phyloP scores from a whole-genome alignment of 2,113 vertebrate genomes.

The Notothenia coriiceps region DNA sequence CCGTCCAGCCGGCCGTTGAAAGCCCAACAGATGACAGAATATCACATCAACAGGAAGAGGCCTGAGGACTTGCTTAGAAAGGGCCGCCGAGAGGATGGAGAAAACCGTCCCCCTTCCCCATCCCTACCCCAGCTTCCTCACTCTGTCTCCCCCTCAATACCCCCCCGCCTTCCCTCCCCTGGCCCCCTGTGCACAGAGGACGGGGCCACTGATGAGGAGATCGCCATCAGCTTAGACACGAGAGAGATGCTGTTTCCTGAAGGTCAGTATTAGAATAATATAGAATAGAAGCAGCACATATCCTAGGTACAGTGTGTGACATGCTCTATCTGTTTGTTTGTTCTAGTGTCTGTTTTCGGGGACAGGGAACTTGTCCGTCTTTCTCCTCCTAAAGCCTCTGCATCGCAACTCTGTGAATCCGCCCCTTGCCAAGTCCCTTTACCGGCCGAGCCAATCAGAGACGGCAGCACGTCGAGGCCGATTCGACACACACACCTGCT shows the following conservation, averaged over 20 bases:
- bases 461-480: constrained; percentile 40
- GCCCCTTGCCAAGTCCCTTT: constrained; percentile 74
- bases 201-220: constrained; percentile 76
- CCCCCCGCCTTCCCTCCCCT: constrained; percentile 43
- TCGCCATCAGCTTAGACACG: constrained; percentile 79
- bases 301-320: neutral
- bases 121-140: constrained; percentile 52
- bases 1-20: constrained; percentile 55
- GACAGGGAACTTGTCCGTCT: constrained; percentile 77
- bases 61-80: constrained; percentile 57
- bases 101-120: constrained; percentile 60
- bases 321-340: constrained; percentile 12
- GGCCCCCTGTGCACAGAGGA: constrained; percentile 57
- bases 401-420: constrained; percentile 75
- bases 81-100: constrained; percentile 63
- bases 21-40: constrained; percentile 61
- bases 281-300: neutral
- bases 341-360: constrained; percentile 84
- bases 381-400: constrained; percentile 78
- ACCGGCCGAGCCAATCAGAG: constrained; percentile 70
- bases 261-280: constrained; percentile 72
- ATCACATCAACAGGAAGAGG: constrained; percentile 66
- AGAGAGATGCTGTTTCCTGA: constrained; percentile 80
- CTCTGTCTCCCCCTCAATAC: constrained; percentile 42
- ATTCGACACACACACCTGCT: constrained; percentile 68